Evolutionary conservation across 2,113 vertebrate species (phyloP).

Genomic region (Diadophis punctatus): DNA sequence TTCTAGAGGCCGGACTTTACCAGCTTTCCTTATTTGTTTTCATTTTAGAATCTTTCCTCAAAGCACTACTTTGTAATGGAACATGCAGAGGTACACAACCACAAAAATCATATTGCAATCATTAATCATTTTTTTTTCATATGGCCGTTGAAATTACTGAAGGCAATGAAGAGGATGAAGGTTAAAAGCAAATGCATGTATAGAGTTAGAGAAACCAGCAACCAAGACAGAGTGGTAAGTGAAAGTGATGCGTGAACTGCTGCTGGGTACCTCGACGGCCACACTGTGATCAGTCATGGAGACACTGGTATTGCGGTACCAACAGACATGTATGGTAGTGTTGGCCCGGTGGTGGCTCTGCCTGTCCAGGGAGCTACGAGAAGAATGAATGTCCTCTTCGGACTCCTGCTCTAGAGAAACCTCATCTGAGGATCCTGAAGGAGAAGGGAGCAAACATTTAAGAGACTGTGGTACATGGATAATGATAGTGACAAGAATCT

Average conservation of each 20-base stretch:
- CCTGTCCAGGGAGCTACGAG: constrained; percentile 80
- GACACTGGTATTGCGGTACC: constrained; percentile 93
- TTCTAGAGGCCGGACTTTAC: background rate
- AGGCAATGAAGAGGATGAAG: accelerated
- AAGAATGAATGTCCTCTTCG: constrained; percentile 80
- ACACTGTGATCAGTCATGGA: constrained; percentile 91
- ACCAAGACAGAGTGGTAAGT: background rate
- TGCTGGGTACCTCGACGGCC: constrained; percentile 83
- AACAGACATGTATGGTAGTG: constrained; percentile 94
- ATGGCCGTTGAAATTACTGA: accelerated
- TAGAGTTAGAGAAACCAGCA: background rate
- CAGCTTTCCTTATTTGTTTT: background rate
- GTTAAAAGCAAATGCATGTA: background rate
- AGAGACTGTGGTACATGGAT: background rate
- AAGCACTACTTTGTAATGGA: background rate
- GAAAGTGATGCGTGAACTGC: background rate
- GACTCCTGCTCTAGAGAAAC: constrained; percentile 85
- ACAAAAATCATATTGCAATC: background rate
- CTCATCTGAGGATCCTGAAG: constrained; percentile 84
- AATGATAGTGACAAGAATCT: constrained; percentile 11
- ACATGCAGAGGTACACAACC: background rate
- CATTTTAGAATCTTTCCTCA: background rate
- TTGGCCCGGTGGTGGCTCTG: constrained; percentile 86
- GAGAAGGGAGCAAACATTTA: constrained; percentile 47
- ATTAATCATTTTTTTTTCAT: accelerated